A percentile compares a stretch with the other conserved stretches of the same genome.
Evolutionary conservation across 2,888 invertebrate species (phyloP).

Genomic region (Drosophila sordidula): DNA sequence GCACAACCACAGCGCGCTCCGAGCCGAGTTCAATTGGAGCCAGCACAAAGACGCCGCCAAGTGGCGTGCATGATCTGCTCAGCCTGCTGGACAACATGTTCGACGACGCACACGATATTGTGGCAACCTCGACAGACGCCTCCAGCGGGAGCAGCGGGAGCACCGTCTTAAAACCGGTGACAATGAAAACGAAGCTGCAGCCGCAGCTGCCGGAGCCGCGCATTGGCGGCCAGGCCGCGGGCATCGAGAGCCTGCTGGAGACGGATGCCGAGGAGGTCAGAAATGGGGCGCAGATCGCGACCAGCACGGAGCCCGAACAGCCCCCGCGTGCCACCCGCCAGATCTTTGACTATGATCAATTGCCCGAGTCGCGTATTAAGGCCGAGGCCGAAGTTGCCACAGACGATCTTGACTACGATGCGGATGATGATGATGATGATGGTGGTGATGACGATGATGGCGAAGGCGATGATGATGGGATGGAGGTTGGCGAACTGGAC

Average conservation of each 20-base stretch:
- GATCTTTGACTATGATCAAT: constrained; percentile 84
- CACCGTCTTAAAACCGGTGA: constrained; percentile 67
- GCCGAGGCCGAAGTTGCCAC: constrained; percentile 18
- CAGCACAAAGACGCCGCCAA: constrained; percentile 14
- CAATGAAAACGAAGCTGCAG: constrained; percentile 56
- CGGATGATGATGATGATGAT: constrained; percentile 33
- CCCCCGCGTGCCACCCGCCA: constrained; percentile 82
- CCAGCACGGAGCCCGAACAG: constrained; percentile 72
- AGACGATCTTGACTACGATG: constrained; percentile 56
- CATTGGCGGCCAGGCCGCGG: constrained; percentile 64
- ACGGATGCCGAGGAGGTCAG: constrained; percentile 47
- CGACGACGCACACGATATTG: constrained; percentile 70
- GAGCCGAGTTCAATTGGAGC: neutral
- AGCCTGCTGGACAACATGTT: constrained; percentile 83
- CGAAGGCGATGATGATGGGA: constrained; percentile 36
- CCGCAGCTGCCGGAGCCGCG: constrained; percentile 67
- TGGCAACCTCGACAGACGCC: constrained; percentile 18
- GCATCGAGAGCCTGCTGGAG: constrained; percentile 63
- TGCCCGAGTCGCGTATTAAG: constrained; percentile 81
- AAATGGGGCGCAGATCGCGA: constrained; percentile 53
- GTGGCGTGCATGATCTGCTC: constrained; percentile 81
- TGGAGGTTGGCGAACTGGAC: constrained; percentile 34
- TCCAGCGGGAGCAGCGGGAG: constrained; percentile 41
- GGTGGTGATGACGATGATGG: constrained; percentile 50
- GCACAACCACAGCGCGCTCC: constrained; percentile 14